phyloP scores from a whole-genome alignment of 2,797 vertebrate species.

The Emys orbicularis region DNA sequence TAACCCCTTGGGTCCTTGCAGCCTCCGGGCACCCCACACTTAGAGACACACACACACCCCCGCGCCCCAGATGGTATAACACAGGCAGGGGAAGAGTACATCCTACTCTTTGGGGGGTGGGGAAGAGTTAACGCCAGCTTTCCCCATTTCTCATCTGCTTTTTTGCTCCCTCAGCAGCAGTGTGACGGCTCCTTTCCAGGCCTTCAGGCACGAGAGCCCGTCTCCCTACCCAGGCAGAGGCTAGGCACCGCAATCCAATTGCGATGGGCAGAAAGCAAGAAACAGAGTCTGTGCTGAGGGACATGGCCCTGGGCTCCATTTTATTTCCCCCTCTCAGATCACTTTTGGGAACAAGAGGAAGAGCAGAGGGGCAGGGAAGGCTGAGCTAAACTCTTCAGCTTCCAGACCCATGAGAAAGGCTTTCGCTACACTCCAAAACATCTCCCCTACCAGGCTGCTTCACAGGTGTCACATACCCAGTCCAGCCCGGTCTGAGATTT shows the following conservation, averaged over 20 bases:
- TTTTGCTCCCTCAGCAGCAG: neutral
- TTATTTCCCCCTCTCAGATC: neutral
- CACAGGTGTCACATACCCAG: fast-evolving
- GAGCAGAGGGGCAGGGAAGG: constrained; percentile 23
- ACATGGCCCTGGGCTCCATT: neutral
- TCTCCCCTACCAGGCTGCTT: neutral
- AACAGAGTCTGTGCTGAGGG: neutral
- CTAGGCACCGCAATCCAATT: neutral
- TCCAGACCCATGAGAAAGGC: neutral
- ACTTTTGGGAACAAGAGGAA: neutral
- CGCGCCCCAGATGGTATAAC: neutral
- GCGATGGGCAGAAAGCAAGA: neutral
- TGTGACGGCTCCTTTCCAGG: neutral
- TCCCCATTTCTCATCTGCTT: too few species aligned
- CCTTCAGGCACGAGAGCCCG: neutral
- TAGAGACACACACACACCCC: neutral
- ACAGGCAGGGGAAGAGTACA: neutral
- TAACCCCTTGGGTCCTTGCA: neutral
- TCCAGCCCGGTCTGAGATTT: fast-evolving
- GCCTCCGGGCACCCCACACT: neutral
- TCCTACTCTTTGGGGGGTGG: neutral
- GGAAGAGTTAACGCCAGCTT: neutral
- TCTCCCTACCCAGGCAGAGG: neutral
- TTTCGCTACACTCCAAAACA: neutral
- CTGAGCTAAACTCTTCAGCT: constrained; percentile 3